Evolutionary conservation across 2,888 invertebrate genomes (phyloP).

Genomic region (Fragum sueziense): DNA sequence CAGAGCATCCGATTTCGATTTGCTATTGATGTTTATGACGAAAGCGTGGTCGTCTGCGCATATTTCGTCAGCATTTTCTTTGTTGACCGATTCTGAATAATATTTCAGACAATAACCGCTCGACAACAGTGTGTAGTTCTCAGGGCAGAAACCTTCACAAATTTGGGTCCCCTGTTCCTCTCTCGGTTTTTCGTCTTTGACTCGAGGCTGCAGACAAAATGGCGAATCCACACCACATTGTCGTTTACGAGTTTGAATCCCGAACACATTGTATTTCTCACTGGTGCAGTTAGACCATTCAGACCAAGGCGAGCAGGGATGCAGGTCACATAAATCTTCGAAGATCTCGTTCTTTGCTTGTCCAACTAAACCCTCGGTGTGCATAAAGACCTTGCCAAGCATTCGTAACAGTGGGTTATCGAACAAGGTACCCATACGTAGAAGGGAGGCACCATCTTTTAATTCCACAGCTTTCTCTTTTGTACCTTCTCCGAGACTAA

Average conservation of each 20-base stretch:
- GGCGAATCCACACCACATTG: background rate
- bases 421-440: background rate
- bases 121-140: background rate
- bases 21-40: background rate
- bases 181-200: background rate
- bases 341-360: background rate
- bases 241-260: background rate
- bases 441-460: background rate
- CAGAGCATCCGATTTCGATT: background rate
- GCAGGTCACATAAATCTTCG: background rate
- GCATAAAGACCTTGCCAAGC: background rate
- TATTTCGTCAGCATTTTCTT: background rate
- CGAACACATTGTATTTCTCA: background rate
- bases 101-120: background rate
- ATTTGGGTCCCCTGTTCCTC: background rate
- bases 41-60: background rate
- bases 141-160: background rate
- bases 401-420: background rate
- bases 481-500: background rate
- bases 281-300: background rate
- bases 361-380: background rate
- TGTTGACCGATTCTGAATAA: background rate
- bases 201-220: background rate
- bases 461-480: background rate
- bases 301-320: background rate